Percentiles rank a stretch among this genome's conserved stretches.
Conservation (phyloP, 2,888 invertebrate species). For the Margaritifera margaritifera region DNA sequence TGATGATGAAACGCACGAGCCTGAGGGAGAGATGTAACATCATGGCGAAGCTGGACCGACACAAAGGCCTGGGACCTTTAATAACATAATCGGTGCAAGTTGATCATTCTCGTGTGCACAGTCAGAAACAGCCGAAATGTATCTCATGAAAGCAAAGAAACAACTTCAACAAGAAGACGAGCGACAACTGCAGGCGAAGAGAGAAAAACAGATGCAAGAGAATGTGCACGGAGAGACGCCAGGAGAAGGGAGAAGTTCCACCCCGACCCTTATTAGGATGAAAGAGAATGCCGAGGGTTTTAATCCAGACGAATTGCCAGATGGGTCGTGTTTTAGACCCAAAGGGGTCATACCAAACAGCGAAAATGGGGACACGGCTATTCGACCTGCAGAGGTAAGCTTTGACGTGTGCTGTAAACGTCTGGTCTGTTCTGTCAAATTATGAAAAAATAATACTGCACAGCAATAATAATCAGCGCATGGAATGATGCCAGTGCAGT, state of each 20-base stretch:
- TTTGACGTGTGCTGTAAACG: not conserved
- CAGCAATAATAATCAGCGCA: too few species aligned
- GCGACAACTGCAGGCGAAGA: slow-evolving; percentile 34
- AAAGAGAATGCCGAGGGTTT: slow-evolving; percentile 26
- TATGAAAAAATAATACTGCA: too few species aligned
- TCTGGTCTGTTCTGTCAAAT: too few species aligned
- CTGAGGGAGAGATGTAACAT: too few species aligned
- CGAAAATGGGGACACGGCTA: slow-evolving; percentile 45
- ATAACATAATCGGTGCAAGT: too few species aligned
- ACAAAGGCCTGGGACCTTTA: too few species aligned
- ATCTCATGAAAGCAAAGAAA: slow-evolving; percentile 42
- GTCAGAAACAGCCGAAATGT: slow-evolving; percentile 25
- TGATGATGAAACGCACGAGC: slow-evolving; percentile 28
- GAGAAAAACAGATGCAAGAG: slow-evolving; percentile 13
- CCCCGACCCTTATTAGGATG: too few species aligned
- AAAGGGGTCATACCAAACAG: slow-evolving; percentile 42
- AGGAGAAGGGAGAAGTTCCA: too few species aligned
- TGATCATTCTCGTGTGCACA: too few species aligned
- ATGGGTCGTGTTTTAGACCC: slow-evolving; percentile 58
- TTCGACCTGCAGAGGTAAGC: slow-evolving; percentile 54
- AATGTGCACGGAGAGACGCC: too few species aligned
- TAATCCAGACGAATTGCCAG: slow-evolving; percentile 55
- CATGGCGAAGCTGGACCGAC: too few species aligned
- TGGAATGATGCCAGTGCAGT: too few species aligned
- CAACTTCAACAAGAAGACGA: slow-evolving; percentile 34